Conservation (phyloP, 1,140 invertebrate genomes). For the Drosophila paulistorum region DNA sequence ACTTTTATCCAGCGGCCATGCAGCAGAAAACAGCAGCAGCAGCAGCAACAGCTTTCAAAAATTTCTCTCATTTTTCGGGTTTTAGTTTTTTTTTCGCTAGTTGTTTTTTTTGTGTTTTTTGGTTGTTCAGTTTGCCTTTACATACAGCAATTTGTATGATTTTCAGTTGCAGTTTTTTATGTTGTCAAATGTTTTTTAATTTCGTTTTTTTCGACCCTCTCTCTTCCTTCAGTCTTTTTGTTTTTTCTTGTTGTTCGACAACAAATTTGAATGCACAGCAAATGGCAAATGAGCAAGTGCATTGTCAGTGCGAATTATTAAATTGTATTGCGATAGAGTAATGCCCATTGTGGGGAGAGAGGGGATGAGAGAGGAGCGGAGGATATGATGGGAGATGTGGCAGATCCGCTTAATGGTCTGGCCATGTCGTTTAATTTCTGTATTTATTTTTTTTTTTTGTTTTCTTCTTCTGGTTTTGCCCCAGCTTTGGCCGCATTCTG, state of each 20-base stretch:
- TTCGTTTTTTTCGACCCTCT: not conserved
- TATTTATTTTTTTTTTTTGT: too few relatives aligned
- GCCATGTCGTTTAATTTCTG: constrained; percentile 48
- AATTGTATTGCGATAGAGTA: constrained; percentile 35
- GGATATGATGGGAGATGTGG: not conserved
- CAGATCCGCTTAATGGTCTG: constrained; percentile 53
- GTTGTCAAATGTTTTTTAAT: constrained; percentile 39
- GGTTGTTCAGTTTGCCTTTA: constrained; percentile 28
- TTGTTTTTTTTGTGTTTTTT: constrained; percentile 28
- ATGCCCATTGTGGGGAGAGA: not conserved
- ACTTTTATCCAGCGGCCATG: constrained; percentile 53
- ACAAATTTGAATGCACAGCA: constrained; percentile 57
- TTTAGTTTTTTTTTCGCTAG: not conserved
- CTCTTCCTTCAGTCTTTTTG: constrained; percentile 14
- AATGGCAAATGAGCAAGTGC: constrained; percentile 59
- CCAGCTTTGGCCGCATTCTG: constrained; percentile 45
- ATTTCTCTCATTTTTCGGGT: constrained; percentile 24
- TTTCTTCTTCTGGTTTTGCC: constrained; percentile 14
- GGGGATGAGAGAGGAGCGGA: not conserved
- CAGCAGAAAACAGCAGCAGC: constrained; percentile 36
- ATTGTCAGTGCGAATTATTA: constrained; percentile 61
- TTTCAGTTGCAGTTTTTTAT: constrained; percentile 46
- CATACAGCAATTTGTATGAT: constrained; percentile 66
- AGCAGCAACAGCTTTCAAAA: constrained; percentile 57
- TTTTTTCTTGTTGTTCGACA: constrained; percentile 42